These are phyloP conservation scores for Siniperca obscura DNA, from an alignment of 2,797 vertebrate genomes.

Conservation along the genomic window DNA sequence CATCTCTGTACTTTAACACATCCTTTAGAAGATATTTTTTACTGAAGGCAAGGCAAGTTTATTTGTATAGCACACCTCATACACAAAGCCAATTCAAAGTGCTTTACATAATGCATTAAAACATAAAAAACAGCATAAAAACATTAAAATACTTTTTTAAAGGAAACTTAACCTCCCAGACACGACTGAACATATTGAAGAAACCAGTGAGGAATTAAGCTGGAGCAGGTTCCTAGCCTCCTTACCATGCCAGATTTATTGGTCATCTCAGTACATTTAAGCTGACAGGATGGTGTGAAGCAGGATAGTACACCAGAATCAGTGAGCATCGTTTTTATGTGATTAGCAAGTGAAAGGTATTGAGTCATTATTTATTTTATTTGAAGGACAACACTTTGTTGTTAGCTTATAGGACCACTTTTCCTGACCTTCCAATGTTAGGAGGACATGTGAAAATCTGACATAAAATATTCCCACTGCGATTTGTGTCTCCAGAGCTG, in stretches of 20 bases:
- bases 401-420: background rate
- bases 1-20: background rate
- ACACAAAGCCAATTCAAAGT: background rate
- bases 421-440: background rate
- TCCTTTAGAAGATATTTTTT: background rate
- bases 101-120: background rate
- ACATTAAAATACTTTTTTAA: slow-evolving; percentile 1
- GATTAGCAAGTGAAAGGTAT: background rate
- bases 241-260: background rate
- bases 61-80: background rate
- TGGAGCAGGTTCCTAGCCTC: slow-evolving; percentile 5
- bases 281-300: background rate
- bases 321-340: background rate
- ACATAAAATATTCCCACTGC: background rate
- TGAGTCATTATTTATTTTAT: background rate
- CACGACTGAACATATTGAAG: background rate
- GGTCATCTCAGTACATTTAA: slow-evolving; percentile 1
- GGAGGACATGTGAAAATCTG: background rate
- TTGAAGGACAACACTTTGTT: slow-evolving; percentile 8
- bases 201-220: slow-evolving; percentile 25
- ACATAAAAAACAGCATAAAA: background rate
- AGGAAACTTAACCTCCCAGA: background rate
- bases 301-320: background rate
- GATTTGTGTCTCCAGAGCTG: background rate
- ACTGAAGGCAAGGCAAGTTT: background rate